These are phyloP conservation scores for Protonibea diacanthus DNA, from an alignment of 2,797 vertebrate species.

Conservation along the genomic window DNA sequence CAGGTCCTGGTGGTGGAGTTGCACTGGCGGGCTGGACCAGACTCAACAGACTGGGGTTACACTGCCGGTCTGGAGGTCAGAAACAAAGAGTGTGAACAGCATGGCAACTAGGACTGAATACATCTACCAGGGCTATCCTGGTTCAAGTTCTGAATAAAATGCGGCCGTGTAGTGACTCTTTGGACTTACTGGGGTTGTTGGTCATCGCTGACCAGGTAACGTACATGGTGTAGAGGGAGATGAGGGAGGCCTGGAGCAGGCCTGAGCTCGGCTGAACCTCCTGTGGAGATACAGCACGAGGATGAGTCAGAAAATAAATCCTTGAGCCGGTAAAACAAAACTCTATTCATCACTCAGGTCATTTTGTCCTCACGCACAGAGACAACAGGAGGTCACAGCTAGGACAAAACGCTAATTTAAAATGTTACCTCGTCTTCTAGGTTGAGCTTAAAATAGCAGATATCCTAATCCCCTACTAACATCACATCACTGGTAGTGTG, in stretches of 20 bases:
- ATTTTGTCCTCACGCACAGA: background rate
- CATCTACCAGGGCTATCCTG: background rate
- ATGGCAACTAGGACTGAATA: background rate
- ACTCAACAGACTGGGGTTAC: constrained; percentile 92
- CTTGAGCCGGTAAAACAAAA: background rate
- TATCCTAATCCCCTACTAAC: background rate
- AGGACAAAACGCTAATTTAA: background rate
- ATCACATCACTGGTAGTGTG: too few relatives aligned
- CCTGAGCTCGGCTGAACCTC: constrained; percentile 93
- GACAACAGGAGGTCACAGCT: background rate
- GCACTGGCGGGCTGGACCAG: constrained; percentile 64
- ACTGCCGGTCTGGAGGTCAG: constrained; percentile 81
- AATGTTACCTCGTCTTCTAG: background rate
- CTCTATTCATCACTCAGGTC: background rate
- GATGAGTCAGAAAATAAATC: background rate
- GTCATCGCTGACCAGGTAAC: constrained; percentile 93
- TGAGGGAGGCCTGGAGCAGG: constrained; percentile 92
- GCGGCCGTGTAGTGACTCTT: background rate
- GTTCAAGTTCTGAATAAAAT: background rate
- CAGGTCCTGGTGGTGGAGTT: constrained; percentile 58
- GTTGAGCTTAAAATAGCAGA: background rate
- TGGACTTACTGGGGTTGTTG: constrained; percentile 91
- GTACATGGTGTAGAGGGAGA: constrained; percentile 93
- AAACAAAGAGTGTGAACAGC: background rate
- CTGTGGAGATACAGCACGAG: constrained; percentile 70